Evolutionary conservation across 2,113 vertebrate genomes (phyloP), one percentile per base, ranked within the genome.

Genomic region (Pseudopipra pipra): DNA sequence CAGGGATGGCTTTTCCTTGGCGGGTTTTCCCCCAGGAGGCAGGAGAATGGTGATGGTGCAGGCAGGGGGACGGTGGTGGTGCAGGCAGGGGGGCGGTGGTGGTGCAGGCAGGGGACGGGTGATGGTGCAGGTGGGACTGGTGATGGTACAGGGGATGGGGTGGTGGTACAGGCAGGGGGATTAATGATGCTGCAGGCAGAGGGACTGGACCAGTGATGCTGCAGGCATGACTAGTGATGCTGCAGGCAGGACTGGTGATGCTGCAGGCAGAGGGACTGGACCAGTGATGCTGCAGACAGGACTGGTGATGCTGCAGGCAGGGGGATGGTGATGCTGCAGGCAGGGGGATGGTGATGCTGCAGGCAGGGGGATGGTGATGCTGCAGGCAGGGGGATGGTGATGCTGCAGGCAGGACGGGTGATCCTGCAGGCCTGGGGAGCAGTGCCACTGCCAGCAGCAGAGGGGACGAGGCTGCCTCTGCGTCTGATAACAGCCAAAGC

Each of bases 401-500:
- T 39, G 4, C 14, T 55, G 9, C 51, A 14, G 11, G 6, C 51
- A 49, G 4, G 12, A 52, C 28, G 9, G 8, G 65, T 67, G 65
- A 12, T 27, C 2, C 54, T 28, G 13, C 24, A 35, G 31, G 5
- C 41, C 39, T 3, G 12, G 23, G 16, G 15, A 71, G 24, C 14
- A 4, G 17, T 2, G 7, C 11, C 12, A 3, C 54, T 23, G 61
- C 35, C 2, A 15, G 27, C 76, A 41, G 82, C 73, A 8, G 74
- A 18, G 75, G 30, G 27, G 22, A 23, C 1, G 0, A 7, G 2
- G 20, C 8, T 24, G 17, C 43, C 47, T 18, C 59, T 5, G 0
- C 4, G 0, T 47, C 33, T 30, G 70, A 4, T 16, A 31, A 4
- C 21, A 21, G 4, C 41, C 22, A 0, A 4, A 6, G 6, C 24